phyloP scores from a whole-genome alignment of 2,113 vertebrate species.

The Chaenogobius annularis region DNA sequence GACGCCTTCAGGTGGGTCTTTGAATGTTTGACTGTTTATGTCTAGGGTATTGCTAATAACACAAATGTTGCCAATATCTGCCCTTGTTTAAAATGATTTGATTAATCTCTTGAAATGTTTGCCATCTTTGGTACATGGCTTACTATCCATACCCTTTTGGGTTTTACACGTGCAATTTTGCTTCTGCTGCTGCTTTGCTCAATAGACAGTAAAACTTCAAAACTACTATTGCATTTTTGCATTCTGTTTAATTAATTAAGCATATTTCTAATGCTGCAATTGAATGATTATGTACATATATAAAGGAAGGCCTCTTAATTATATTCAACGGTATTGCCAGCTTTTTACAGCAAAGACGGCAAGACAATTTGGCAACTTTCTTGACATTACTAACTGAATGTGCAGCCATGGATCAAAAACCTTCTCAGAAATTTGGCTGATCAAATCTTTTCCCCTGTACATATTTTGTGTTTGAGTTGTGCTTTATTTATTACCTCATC shows the following conservation, averaged over 20 bases:
- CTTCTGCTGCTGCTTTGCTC: too few species aligned
- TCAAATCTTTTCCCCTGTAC: slow-evolving; percentile 13
- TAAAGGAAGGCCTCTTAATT: neutral
- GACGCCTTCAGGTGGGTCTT: slow-evolving; percentile 83
- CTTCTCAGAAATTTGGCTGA: neutral
- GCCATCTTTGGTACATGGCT: neutral
- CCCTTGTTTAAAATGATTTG: neutral
- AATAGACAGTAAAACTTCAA: neutral
- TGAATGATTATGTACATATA: too few species aligned
- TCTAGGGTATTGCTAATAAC: neutral
- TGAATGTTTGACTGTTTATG: neutral
- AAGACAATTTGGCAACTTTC: slow-evolving; percentile 10
- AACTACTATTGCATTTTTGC: neutral
- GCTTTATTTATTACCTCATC: neutral
- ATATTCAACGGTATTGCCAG: neutral
- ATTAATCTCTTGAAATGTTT: neutral
- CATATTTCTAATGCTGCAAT: neutral
- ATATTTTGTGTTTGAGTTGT: slow-evolving; percentile 13
- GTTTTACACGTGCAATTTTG: neutral
- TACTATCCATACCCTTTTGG: neutral
- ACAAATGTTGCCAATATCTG: neutral
- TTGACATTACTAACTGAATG: slow-evolving; percentile 19
- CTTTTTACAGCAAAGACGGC: neutral
- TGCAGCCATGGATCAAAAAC: neutral
- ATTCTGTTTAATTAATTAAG: neutral